phyloP scores from a whole-genome alignment of 2,797 vertebrate genomes.

The Orientallactaga sibirica region DNA sequence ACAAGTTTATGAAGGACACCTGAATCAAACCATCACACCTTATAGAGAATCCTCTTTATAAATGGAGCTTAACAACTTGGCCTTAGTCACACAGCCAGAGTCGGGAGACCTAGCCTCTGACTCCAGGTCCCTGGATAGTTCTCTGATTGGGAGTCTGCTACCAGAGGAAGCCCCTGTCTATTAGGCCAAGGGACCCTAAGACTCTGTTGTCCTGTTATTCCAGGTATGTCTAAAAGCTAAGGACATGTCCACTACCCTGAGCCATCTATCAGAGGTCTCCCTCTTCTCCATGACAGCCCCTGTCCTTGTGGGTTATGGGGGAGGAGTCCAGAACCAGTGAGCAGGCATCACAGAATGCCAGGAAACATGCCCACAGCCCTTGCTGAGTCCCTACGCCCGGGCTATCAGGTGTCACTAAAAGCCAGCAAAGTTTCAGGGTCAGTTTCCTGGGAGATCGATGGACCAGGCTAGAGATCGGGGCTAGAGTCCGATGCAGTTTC shows the following conservation, averaged over 20 bases:
- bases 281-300: neutral
- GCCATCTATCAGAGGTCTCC: neutral
- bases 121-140: neutral
- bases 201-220: neutral
- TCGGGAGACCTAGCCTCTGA: neutral
- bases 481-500: neutral
- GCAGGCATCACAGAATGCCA: neutral
- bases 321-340: neutral
- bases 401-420: conserved; percentile 53
- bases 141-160: neutral
- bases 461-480: neutral
- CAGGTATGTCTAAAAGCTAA: neutral
- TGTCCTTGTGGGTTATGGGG: neutral
- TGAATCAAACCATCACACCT: too few species aligned
- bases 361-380: conserved; percentile 1
- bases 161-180: neutral
- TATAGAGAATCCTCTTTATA: neutral
- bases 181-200: neutral
- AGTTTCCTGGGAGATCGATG: conserved; percentile 5
- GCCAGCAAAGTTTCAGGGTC: conserved; percentile 29
- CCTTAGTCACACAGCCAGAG: neutral
- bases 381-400: neutral
- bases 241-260: neutral
- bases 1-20: too few species aligned
- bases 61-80: neutral